Base-by-base conservation (phyloP, 2,113 vertebrate genomes). In the Calidris pygmaea region DNA sequence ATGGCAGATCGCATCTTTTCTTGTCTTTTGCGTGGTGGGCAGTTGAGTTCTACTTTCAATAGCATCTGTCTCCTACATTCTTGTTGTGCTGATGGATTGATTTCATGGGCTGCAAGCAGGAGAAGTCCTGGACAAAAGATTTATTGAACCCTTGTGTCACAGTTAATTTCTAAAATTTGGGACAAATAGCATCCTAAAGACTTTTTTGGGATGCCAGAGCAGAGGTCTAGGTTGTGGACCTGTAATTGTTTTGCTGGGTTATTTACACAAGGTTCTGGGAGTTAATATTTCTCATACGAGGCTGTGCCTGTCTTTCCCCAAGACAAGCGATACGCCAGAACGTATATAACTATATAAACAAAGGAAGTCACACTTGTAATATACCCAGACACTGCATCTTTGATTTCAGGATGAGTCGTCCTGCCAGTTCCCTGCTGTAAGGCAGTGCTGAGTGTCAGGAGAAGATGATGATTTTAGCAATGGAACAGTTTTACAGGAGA, bases 81-180 rank as follows among this genome's bases (percentile, higher is more conserved):
- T 89, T 60, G 12, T 12, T 53, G 0, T 53, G 30, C 13, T 15
- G 18, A n/a, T 43, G 26, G 4, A 5, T 50, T 55, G 58, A 43
- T 80, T 52, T 56, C 14, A 34, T 6, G 20, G 19, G 32, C 35
- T 87, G 8, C 14, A 43, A 66, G 41, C 41, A 50, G 14, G 26
- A 82, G 35, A 76, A 59, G 0, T 23, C 29, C 21, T 73, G 39
- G 20, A 22, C 2, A 23, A 60, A 86, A 65, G 37, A 56, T n/a
- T 72, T 50, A 39, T 32, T 39, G 16, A 55, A 23, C 0, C 0
- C 35, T 23, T 56, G 1, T 63, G 19, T 55, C 7, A 4, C 18
- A 21, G 6, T 5, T 14, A 19, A 35, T 16, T 39, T 65, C 16
- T 63, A 52, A 83, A 86, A 68, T 76, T 2, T 56, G 19, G 4